Evolutionary conservation across 2,888 invertebrate species (phyloP).

Genomic region (Zelleria hepariella): DNA sequence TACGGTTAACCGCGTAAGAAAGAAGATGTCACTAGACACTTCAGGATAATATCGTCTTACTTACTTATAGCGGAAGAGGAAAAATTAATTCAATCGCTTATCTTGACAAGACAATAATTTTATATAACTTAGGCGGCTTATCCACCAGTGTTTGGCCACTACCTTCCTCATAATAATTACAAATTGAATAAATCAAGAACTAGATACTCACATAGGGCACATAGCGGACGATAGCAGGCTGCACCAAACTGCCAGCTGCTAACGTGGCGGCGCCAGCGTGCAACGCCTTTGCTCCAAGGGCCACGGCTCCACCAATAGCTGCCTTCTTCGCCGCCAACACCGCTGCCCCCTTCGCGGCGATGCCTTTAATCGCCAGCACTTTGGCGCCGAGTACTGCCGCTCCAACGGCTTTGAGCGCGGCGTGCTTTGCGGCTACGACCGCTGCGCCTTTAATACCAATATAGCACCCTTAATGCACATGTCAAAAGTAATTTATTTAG

Average conservation of each 20-base stretch:
- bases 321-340: conserved; percentile 4
- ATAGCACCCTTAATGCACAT: too few species aligned
- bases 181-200: too few species aligned
- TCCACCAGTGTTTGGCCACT: neutral
- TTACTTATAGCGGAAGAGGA: too few species aligned
- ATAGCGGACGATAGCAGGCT: neutral
- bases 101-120: too few species aligned
- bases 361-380: neutral
- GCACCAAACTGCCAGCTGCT: neutral
- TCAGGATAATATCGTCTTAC: too few species aligned
- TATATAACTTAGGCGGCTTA: too few species aligned
- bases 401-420: conserved; percentile 1
- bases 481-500: too few species aligned
- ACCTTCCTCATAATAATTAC: neutral
- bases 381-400: neutral
- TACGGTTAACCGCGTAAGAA: too few species aligned
- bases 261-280: neutral
- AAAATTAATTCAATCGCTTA: too few species aligned
- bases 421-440: conserved; percentile 10
- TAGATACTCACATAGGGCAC: neutral
- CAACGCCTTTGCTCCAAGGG: neutral
- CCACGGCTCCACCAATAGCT: neutral
- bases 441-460: conserved; percentile 10
- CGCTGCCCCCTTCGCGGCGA: neutral
- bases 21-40: too few species aligned